These are phyloP conservation scores for Bombylius major DNA, from an alignment of 2,888 invertebrate genomes.

Conservation along the genomic window DNA sequence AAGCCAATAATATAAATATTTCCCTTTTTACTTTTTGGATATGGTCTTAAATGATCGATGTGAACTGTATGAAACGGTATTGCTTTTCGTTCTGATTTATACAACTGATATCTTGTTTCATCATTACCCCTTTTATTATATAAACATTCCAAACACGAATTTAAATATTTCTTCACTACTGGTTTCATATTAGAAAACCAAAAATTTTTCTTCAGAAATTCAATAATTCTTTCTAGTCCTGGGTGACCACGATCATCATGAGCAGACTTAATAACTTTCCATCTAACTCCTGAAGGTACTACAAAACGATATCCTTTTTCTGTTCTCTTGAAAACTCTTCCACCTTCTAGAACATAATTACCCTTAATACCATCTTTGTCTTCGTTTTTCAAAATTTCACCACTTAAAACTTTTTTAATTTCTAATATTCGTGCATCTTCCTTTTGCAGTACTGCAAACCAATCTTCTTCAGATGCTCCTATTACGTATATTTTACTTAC, in stretches of 20 bases:
- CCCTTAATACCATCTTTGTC: too few species aligned
- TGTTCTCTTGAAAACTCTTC: background rate
- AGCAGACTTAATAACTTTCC: background rate
- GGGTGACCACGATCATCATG: conserved; percentile 3
- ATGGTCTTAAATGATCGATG: too few species aligned
- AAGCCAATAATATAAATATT: too few species aligned
- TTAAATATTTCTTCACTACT: conserved; percentile 10
- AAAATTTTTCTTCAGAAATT: conserved; percentile 17
- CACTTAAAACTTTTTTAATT: too few species aligned
- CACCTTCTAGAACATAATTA: background rate
- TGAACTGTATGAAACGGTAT: too few species aligned
- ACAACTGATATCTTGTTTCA: background rate
- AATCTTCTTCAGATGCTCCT: background rate
- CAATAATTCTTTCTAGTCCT: conserved; percentile 1
- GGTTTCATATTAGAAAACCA: conserved; percentile 29
- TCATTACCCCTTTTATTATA: conserved; percentile 4
- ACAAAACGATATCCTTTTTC: conserved; percentile 1
- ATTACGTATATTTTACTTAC: background rate
- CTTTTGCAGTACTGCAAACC: background rate
- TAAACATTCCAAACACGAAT: conserved; percentile 10
- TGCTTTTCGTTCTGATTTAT: background rate
- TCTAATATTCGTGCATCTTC: background rate
- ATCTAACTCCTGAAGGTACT: background rate
- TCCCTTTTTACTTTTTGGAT: too few species aligned
- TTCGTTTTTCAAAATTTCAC: too few species aligned